Percentiles rank a stretch among this genome's conserved stretches.
Conservation (phyloP, 2,888 invertebrate species). For the Diploptera punctata region DNA sequence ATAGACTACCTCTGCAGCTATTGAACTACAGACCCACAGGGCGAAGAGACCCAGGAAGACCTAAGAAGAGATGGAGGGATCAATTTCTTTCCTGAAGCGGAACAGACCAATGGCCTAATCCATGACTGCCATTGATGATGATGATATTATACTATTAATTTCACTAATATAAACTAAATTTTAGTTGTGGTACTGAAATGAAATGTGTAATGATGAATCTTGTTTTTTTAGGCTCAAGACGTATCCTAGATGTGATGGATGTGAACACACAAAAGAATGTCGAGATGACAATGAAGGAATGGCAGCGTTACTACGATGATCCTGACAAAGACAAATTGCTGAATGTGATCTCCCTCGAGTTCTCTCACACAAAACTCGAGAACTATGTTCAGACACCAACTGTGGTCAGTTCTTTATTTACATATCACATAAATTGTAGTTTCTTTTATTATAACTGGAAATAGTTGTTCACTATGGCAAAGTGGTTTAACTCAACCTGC, state of each 20-base stretch:
- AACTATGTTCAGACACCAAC: conserved; percentile 93
- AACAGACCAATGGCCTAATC: too few relatives aligned
- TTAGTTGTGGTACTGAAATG: background rate
- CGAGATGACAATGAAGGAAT: conserved; percentile 98
- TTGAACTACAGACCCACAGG: too few relatives aligned
- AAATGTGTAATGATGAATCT: too few relatives aligned
- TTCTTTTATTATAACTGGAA: background rate
- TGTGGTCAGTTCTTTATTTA: conserved; percentile 59
- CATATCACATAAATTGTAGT: background rate
- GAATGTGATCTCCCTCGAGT: conserved; percentile 97
- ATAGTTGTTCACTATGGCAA: too few relatives aligned
- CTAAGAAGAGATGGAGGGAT: too few relatives aligned
- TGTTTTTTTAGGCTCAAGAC: conserved; percentile 70
- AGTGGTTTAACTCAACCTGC: too few relatives aligned
- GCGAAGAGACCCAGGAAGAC: too few relatives aligned
- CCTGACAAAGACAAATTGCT: conserved; percentile 81
- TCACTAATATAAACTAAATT: background rate
- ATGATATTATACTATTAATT: background rate
- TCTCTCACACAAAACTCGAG: conserved; percentile 94
- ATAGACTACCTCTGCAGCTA: too few relatives aligned
- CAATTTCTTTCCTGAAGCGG: too few relatives aligned
- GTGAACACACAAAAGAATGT: conserved; percentile 97
- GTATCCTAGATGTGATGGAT: conserved; percentile 97
- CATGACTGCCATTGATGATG: too few relatives aligned
- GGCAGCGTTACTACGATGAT: conserved; percentile 91